Base-by-base conservation (phyloP, 2,797 vertebrate species). In the Rhynchotus rufescens region DNA sequence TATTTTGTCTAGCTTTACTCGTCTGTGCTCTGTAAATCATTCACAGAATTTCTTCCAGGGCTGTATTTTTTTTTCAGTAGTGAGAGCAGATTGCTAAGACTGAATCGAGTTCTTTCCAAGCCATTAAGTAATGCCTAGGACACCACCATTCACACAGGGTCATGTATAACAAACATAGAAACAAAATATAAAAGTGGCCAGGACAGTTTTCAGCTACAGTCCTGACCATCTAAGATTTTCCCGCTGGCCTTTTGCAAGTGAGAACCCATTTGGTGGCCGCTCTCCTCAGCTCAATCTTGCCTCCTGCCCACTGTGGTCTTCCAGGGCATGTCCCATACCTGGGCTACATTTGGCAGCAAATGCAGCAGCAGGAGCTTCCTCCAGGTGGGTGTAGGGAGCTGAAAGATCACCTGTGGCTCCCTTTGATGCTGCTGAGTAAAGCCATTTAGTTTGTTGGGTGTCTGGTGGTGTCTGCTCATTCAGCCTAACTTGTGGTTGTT, bases 121-220 rank as follows among this genome's bases (percentile, higher is more conserved):
- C 32, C 60, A 13, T 15, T 15, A 19, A 64, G 44, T 6, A 22
- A 17, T 23, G 11, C 12, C 19, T 28, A 23, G 45, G 28, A 10
- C 44, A 28, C 45, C 36, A 19, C 9, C 26, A 5, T 60, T 59
- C 52, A 19, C 8, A 17, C 6, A 10, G n/a, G 9, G n/a, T 28
- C 22, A 3, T 6, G 10, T 15, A 4, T 9, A 12, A 30, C 19
- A 13, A 12, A 34, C 15, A 13, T 2, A 13, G 10, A 11, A 7
- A 4, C 19, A 28, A 40, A 15, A 21, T 30, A 30, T 28, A 11
- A 32, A 60, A 34, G 56, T 7, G 40, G 26, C 28, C 40, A 40
- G 45, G 32, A 16, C 8, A 13, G 38, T 22, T 60, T 10, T 60
- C 32, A 80, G 61, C 52, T 20, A 2, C 26, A 28, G 38, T 28